Evolutionary conservation across 2,113 vertebrate species (phyloP), one percentile per base, ranked within the genome.

Genomic region (Thunnus maccoyii): DNA sequence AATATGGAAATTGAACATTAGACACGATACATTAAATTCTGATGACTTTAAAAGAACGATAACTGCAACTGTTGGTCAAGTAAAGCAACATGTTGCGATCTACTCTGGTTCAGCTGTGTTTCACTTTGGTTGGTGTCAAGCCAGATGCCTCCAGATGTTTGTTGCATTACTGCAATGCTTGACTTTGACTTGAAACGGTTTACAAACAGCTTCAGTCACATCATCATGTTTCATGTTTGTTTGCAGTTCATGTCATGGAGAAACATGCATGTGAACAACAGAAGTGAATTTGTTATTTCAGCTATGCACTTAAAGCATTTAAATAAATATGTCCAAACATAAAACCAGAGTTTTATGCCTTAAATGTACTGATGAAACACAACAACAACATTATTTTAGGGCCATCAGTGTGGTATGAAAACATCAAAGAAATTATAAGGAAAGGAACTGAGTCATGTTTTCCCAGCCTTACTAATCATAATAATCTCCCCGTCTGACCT

Each of bases 121-220:
- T 41, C 36, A 9, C 36, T 41, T 5, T 9, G 36, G 7, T 41
- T 8, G 36, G 36, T 41, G 36, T 41, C 36, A 9, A 41, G 36
- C 52, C 58, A 65, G 36, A 60, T 77, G 16, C 41, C 48, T 62
- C 54, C 74, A 62, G 63, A 71, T 63, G 65, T 77, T 76, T 76
- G 76, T 47, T 52, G 18, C 22, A 4, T 30, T 15, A 13, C 55
- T 66, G 27, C 57, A 55, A 11, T n/a, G 15, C 13, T 30, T 57
- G 44, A 20, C 17, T 60, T 44, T 32, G 36, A 56, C 4, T 1
- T 30, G 47, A 73, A 18, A 13, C n/a, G 46, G n/a, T 16, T 52
- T 44, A 5, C 20, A 4, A 58, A 68, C 30, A n/a, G 46, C n/a
- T 72, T 50, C 32, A 30, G 18, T 60, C 30, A 5, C 41, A 0